These are phyloP conservation scores for Brachypodius melanocephalos DNA, from an alignment of 2,113 vertebrate species.

Conservation along the genomic window DNA sequence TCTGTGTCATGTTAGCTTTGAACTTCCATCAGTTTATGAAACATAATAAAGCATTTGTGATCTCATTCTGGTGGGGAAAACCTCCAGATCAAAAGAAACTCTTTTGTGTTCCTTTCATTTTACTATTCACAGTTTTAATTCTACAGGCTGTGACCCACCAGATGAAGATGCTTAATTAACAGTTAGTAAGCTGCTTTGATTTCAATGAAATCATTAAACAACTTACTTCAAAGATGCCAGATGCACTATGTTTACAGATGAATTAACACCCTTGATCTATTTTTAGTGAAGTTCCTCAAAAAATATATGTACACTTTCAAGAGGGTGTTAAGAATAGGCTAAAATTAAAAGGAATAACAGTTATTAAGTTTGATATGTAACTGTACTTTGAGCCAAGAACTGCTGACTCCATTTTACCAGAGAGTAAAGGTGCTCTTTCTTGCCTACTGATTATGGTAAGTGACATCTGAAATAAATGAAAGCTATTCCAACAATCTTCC, in stretches of 20 bases:
- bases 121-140: slow-evolving; percentile 26
- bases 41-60: slow-evolving; percentile 26
- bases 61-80: background rate
- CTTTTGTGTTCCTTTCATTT: slow-evolving; percentile 25
- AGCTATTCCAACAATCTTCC: background rate
- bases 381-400: background rate
- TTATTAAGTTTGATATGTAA: background rate
- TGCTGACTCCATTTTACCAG: background rate
- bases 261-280: background rate
- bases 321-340: background rate
- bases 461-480: background rate
- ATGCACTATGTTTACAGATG: background rate
- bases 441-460: background rate
- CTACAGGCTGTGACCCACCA: background rate
- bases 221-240: slow-evolving; percentile 22
- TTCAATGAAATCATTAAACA: background rate
- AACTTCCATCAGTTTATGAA: slow-evolving; percentile 23
- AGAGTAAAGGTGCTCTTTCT: background rate
- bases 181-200: background rate
- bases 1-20: slow-evolving; percentile 23
- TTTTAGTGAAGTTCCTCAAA: slow-evolving; percentile 8
- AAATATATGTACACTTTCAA: background rate
- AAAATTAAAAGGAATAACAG: background rate
- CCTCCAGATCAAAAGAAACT: slow-evolving; percentile 15
- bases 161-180: slow-evolving; percentile 26